Percentiles rank a stretch among this genome's conserved stretches.
These are phyloP conservation scores for Lagria hirta DNA, from an alignment of 2,888 invertebrate species.

Conservation along the genomic window DNA sequence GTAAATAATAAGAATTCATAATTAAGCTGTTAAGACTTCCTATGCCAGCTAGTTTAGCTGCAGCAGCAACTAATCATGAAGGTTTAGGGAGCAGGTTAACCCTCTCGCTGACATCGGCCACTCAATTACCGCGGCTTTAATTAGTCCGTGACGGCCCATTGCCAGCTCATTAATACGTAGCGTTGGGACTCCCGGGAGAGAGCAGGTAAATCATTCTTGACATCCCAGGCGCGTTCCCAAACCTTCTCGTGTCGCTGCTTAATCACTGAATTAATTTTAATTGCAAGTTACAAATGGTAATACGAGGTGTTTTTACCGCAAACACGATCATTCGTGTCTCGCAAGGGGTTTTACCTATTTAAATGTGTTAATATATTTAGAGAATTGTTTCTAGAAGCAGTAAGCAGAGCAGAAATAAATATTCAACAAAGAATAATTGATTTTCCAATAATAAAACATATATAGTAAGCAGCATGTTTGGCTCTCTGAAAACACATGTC, in stretches of 20 bases:
- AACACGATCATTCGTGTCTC: conserved; percentile 35
- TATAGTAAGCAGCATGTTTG: no score
- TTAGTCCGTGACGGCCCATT: conserved; percentile 54
- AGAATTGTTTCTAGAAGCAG: neutral
- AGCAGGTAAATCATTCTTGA: conserved; percentile 52
- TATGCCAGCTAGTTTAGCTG: conserved; percentile 11
- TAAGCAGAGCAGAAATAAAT: no score
- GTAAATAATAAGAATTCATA: no score
- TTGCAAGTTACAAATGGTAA: conserved; percentile 46
- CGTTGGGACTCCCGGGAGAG: conserved; percentile 46
- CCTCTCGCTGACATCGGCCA: conserved; percentile 53
- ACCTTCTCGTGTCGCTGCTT: conserved; percentile 47
- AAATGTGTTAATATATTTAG: neutral
- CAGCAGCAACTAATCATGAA: conserved; percentile 46
- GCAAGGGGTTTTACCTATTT: neutral
- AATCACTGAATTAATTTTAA: conserved; percentile 52
- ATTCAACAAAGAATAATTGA: no score
- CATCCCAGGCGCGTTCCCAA: conserved; percentile 37
- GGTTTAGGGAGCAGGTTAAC: conserved; percentile 49
- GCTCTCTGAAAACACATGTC: no score
- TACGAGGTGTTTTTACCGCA: conserved; percentile 40
- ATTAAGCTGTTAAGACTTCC: conserved; percentile 26
- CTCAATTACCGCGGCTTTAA: conserved; percentile 54
- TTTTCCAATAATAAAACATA: no score
- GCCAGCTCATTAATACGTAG: conserved; percentile 53